Evolutionary conservation across 2,797 vertebrate genomes (phyloP), one percentile per base, ranked within the genome.

Genomic region (Pseudochirops corinnae): DNA sequence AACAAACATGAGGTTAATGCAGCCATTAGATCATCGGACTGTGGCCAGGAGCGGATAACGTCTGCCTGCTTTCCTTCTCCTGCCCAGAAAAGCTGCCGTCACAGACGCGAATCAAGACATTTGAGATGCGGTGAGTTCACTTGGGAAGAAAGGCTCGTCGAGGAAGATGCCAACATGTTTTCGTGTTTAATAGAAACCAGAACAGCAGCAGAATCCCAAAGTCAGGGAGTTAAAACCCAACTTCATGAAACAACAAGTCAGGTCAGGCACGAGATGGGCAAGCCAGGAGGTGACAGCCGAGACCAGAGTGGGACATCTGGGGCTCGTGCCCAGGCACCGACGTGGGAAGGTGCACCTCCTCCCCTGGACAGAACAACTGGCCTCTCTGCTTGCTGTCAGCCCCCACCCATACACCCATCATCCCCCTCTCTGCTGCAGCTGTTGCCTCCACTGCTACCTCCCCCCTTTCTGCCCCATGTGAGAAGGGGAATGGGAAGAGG

Each of bases 1-100:
- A 98, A 98, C 93, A 97, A 98, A 97, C 91, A 96, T 0, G 18
- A 52, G 11, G 26, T 56, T 96, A 96, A 93, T 58, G 91, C 1
- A 13, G 96, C 28, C 58, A 58, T 21, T 96, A 57, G 74, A 94
- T 58, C 55, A 87, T 90, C 91, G 91, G 96, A 55, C 93, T 94
- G 87, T 50, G 56, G 91, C 92, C 96, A 94, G 94, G 14, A 92
- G 93, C 93, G 97, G 96, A 97, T 96, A 97, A 91, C 2, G 91
- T 95, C 93, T 95, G 90, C 29, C 50, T 82, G 90, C 58, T 53
- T 96, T 96, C 60, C 95, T 96, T 98, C 94, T 87, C 62, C 92
- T 24, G 92, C 55, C 67, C 92, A 55, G 33, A 94, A 74, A 74
- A 6, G 87, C n/a, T 56, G 53, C 62, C 91, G 94, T 93, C 46